phyloP scores from a whole-genome alignment of 1,140 invertebrate genomes.

The Cheumatopsyche charites region DNA sequence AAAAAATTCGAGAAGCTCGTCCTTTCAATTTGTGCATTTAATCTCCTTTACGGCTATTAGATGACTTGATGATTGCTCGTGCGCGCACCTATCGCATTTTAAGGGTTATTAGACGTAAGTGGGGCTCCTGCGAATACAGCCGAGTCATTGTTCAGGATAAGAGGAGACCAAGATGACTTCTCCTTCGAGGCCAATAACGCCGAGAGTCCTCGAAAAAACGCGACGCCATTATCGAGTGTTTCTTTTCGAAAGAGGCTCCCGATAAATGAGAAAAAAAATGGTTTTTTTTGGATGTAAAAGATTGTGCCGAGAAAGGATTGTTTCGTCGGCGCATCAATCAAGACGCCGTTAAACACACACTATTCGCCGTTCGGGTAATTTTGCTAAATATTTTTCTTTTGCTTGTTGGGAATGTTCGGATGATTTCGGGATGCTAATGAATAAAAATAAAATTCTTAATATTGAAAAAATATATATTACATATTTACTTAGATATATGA shows the following conservation, averaged over 20 bases:
- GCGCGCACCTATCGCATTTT: slow-evolving; percentile 26
- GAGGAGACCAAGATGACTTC: slow-evolving; percentile 15
- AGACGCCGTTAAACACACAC: too few relatives aligned
- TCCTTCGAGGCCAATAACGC: slow-evolving; percentile 10
- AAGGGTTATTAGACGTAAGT: slow-evolving; percentile 43
- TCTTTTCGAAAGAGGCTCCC: too few relatives aligned
- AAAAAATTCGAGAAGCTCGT: slow-evolving; percentile 2
- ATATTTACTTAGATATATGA: too few relatives aligned
- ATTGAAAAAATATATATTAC: too few relatives aligned
- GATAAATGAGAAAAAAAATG: too few relatives aligned
- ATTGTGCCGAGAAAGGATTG: not conserved
- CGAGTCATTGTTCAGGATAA: slow-evolving; percentile 33
- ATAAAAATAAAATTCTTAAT: too few relatives aligned
- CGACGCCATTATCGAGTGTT: not conserved
- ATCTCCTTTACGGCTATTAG: slow-evolving; percentile 36
- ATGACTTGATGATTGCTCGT: slow-evolving; percentile 38
- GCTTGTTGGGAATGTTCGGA: too few relatives aligned
- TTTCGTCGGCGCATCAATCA: too few relatives aligned
- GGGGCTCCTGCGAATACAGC: slow-evolving; percentile 27
- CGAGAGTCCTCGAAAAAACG: slow-evolving; percentile 11
- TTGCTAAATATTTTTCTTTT: too few relatives aligned
- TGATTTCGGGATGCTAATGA: too few relatives aligned
- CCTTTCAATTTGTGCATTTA: slow-evolving; percentile 24
- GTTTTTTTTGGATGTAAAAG: slow-evolving; percentile 8
- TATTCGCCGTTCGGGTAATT: too few relatives aligned